A percentile compares a stretch with the other conserved stretches of the same genome.
Conservation (phyloP, 1,140 invertebrate genomes). For the Leptopilina boulardi region DNA sequence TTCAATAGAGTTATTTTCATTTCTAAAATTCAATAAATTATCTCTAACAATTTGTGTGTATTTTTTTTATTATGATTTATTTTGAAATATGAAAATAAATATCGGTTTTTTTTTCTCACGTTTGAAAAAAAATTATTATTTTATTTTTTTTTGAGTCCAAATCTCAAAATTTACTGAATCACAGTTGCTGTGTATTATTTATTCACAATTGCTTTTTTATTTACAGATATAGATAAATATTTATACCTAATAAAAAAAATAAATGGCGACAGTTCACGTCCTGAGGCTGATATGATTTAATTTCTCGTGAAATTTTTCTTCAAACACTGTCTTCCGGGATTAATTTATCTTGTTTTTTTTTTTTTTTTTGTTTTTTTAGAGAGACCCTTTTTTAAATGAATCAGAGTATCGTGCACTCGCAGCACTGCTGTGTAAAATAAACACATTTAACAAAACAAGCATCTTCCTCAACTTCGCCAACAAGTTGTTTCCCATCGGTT, state of each 20-base stretch:
- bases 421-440: slow-evolving; percentile 72
- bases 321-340: neutral
- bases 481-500: slow-evolving; percentile 52
- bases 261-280: slow-evolving; percentile 1
- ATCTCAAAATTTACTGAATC: slow-evolving; percentile 36
- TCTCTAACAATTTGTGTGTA: slow-evolving; percentile 7
- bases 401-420: slow-evolving; percentile 73
- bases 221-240: slow-evolving; percentile 35
- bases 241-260: slow-evolving; percentile 33
- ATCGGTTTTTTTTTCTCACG: neutral
- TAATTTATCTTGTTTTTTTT: neutral
- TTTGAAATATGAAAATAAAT: slow-evolving; percentile 22
- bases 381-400: neutral
- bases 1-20: neutral
- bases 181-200: slow-evolving; percentile 42
- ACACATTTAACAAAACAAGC: slow-evolving; percentile 71
- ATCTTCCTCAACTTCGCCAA: slow-evolving; percentile 62
- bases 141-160: neutral
- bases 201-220: slow-evolving; percentile 42
- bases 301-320: slow-evolving; percentile 7
- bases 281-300: neutral
- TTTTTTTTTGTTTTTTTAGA: neutral
- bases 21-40: neutral
- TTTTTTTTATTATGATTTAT: slow-evolving; percentile 22
- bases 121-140: neutral